Evolutionary conservation across 53 echinoderm and acorn worm genomes (phyloP), one percentile per base, ranked within the genome.

Genomic region (Echinarachnius parma): DNA sequence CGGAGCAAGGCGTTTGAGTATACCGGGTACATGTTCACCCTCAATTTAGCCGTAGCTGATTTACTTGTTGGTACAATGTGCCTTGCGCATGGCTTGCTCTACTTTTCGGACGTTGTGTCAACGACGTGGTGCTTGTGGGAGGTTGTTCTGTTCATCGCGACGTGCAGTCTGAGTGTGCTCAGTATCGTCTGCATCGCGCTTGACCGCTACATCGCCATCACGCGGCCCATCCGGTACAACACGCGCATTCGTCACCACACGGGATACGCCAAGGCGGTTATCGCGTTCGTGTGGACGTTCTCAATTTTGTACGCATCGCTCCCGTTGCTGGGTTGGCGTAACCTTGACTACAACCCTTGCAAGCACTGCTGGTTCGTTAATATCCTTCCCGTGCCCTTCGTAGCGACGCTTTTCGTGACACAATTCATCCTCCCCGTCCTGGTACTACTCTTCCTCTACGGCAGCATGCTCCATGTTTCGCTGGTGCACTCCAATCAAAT

Each of bases 121-220:
- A 54, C 62, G 10, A 57, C 26, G 10, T 76, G 71, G 61, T 89
- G 89, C 24, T 44, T 89, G 3, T 54, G 84, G 46, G 80, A 84
- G 29, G 44, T 77, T 4, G 49, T 60, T 4, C 44, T 84, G 20
- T 77, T 81, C 35, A 57, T 84, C 9, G 52, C 77, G 0, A 49
- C 89, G 2, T 77, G 76, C 66, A 61, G 69, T 4, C 81, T 81
- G 2, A 89, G 89, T 39, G 78, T 89, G 26, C 60, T 68, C 16
- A 89, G 81, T 36, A 84, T 89, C 25, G 30, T 89, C 39, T 84
- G 84, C 14, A 89, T 89, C n/a, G 84, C 89, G 5, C 84, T 84
- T 61, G 89, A 89, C 49, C 89, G 89, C 15, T 89, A 81, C 77
- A 37, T 89, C 7, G 89, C 89, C 28, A 84, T 89, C 50, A 89